Evolutionary conservation across 1,140 invertebrate species (phyloP).

Genomic region (Aphaenogaster ashmeadi): DNA sequence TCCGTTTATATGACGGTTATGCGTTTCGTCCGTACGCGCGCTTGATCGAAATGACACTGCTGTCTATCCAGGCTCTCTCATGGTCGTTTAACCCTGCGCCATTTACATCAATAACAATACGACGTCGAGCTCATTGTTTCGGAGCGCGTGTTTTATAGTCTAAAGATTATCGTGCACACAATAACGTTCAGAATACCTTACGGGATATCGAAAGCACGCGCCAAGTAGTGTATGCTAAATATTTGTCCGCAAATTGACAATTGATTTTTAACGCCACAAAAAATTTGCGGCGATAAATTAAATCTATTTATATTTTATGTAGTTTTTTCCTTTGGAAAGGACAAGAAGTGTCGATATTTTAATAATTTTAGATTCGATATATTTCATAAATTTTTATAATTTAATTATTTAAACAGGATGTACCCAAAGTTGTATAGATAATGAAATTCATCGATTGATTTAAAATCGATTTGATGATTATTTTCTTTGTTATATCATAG

Average conservation of each 20-base stretch:
- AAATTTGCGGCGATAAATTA: background rate
- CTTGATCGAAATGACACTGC: conserved; percentile 40
- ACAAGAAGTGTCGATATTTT: background rate
- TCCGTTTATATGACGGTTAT: conserved; percentile 58
- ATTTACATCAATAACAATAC: conserved; percentile 57
- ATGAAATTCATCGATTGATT: background rate
- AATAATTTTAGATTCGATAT: background rate
- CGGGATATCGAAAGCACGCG: background rate
- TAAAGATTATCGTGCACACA: conserved; percentile 16
- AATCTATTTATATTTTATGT: background rate
- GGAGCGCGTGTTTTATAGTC: background rate
- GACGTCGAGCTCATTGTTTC: conserved; percentile 5
- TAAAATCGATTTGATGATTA: background rate
- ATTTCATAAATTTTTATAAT: background rate
- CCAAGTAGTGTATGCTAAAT: background rate
- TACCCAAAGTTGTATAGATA: background rate
- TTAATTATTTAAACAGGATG: background rate
- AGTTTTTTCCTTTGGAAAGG: background rate
- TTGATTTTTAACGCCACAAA: background rate
- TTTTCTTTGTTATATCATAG: background rate
- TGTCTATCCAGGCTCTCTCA: conserved; percentile 29
- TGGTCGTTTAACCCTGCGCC: conserved; percentile 53
- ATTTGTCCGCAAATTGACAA: background rate
- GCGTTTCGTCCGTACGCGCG: background rate
- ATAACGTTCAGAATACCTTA: background rate